A percentile compares a stretch with the other conserved stretches of the same genome.
Conservation (phyloP, 2,113 vertebrate species). For the Oryzias curvinotus region DNA sequence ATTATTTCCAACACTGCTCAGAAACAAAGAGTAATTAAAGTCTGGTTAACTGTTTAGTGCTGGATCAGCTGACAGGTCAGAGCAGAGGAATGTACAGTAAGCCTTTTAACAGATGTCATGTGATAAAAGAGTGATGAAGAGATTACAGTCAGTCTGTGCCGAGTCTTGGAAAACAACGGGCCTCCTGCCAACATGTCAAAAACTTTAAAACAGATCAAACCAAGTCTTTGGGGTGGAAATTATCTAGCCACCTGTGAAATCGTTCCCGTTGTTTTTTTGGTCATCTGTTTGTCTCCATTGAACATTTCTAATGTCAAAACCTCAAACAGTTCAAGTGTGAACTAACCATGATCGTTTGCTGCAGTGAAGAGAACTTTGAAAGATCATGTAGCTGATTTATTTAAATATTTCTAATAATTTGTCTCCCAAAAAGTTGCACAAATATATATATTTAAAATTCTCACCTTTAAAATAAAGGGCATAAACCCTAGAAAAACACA, state of each 20-base stretch:
- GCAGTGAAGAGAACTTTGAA: no score
- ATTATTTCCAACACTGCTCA: not conserved
- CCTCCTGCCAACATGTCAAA: conserved; percentile 42
- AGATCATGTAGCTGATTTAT: not conserved
- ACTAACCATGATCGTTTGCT: no score
- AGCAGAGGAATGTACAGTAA: conserved; percentile 68
- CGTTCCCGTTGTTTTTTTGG: not conserved
- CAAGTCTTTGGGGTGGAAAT: conserved; percentile 10
- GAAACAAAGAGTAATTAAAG: conserved; percentile 12
- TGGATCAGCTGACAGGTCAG: conserved; percentile 69
- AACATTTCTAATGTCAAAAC: no score
- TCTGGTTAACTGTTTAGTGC: conserved; percentile 18
- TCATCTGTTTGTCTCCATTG: no score
- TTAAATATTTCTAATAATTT: not conserved
- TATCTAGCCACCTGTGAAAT: conserved; percentile 7
- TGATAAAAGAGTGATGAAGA: conserved; percentile 61
- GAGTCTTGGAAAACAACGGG: conserved; percentile 57
- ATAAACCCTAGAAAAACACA: not conserved
- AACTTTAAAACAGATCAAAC: conserved; percentile 34
- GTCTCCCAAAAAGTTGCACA: no score
- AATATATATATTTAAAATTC: no score
- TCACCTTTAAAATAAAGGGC: no score
- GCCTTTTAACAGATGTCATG: conserved; percentile 68
- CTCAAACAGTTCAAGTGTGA: no score
- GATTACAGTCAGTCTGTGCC: conserved; percentile 54